Evolutionary conservation across 2,113 vertebrate species (phyloP).

Genomic region (human (Homo sapiens)): GRCh38 chr2:172991001-172991500

Average conservation of each 20-base stretch:
- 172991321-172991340: neutral
- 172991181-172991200: slow-evolving; percentile 49
- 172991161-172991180: slow-evolving; percentile 40
- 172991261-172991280: neutral
- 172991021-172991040: slow-evolving; percentile 66
- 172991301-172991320: neutral
- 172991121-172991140: slow-evolving; percentile 61
- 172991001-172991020: slow-evolving; percentile 49
- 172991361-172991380: neutral
- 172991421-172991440: neutral
- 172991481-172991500: neutral
- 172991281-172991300: neutral
- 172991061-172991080: slow-evolving; percentile 66
- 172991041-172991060: slow-evolving; percentile 71
- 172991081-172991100: slow-evolving; percentile 77
- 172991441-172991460: neutral
- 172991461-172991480: neutral
- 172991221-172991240: neutral
- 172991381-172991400: neutral
- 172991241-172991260: neutral
- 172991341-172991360: neutral
- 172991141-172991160: slow-evolving; percentile 19
- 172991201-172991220: slow-evolving; percentile 38
- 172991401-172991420: neutral
- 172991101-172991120: slow-evolving; percentile 45